phyloP scores from a whole-genome alignment of 2,797 vertebrate genomes.

The Merluccius polli region DNA sequence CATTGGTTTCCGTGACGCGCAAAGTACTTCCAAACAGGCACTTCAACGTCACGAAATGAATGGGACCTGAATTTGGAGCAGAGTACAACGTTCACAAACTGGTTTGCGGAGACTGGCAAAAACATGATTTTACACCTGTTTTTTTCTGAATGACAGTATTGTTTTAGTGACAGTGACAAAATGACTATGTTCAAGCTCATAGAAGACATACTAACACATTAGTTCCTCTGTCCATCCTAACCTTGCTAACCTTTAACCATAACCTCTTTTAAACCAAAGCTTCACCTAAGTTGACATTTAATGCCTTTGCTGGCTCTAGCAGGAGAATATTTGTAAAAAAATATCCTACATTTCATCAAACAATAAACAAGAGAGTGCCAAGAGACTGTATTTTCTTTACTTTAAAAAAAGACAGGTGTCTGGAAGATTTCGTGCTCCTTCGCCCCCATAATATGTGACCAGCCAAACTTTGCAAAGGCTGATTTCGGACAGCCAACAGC shows the following conservation, averaged over 20 bases:
- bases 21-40: too few species aligned
- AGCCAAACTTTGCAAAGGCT: constrained; percentile 20
- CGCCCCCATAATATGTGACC: constrained; percentile 29
- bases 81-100: background rate
- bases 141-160: background rate
- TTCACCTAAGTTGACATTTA: background rate
- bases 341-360: background rate
- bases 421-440: constrained; percentile 30
- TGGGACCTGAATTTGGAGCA: too few species aligned
- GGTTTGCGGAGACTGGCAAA: background rate
- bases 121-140: background rate
- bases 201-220: background rate
- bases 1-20: too few species aligned
- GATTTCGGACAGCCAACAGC: constrained; percentile 45
- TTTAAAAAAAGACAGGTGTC: constrained; percentile 51
- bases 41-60: too few species aligned
- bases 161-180: background rate
- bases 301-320: too few species aligned
- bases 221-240: background rate
- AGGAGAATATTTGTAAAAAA: background rate
- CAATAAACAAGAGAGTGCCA: background rate
- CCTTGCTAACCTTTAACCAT: background rate
- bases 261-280: background rate
- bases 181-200: background rate
- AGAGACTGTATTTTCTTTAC: constrained; percentile 22